These are phyloP conservation scores for Electrophaes corylata DNA, from an alignment of 2,888 invertebrate genomes.

Conservation along the genomic window DNA sequence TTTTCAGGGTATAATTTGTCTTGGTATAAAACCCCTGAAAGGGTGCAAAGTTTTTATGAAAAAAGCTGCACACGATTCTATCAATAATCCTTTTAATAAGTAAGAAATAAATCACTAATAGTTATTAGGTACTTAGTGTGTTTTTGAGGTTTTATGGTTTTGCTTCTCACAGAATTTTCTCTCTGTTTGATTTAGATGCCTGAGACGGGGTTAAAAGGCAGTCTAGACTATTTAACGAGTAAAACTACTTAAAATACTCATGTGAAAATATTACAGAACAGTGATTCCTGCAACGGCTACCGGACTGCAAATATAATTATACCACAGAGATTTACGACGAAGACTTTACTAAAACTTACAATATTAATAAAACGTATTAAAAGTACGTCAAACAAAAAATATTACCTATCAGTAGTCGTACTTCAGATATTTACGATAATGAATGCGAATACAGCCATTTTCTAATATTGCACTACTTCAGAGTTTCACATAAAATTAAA, in stretches of 20 bases:
- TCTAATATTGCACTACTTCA: constrained; percentile 32
- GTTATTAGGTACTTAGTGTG: too few species aligned
- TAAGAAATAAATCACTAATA: too few species aligned
- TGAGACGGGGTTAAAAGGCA: not conserved
- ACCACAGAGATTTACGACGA: constrained; percentile 21
- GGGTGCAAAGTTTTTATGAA: too few species aligned
- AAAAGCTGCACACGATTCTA: too few species aligned
- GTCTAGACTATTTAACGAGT: constrained; percentile 4
- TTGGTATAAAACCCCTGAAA: too few species aligned
- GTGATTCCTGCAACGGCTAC: constrained; percentile 3
- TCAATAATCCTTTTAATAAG: too few species aligned
- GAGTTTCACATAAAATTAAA: constrained; percentile 73
- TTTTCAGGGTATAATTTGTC: too few species aligned
- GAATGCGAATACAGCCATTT: constrained; percentile 22
- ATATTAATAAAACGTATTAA: constrained; percentile 26
- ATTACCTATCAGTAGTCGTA: constrained; percentile 19
- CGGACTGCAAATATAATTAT: constrained; percentile 18
- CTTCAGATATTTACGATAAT: constrained; percentile 28
- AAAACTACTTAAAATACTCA: constrained; percentile 1
- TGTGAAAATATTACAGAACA: constrained; percentile 14
- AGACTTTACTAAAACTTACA: constrained; percentile 17
- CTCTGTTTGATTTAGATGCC: too few species aligned
- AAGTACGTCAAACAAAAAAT: constrained; percentile 32
- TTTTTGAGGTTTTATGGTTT: too few species aligned
- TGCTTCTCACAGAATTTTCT: not conserved